Evolutionary conservation across 2,888 invertebrate genomes (phyloP), one percentile per base, ranked within the genome.

Genomic region (Heteromurus nitidus): DNA sequence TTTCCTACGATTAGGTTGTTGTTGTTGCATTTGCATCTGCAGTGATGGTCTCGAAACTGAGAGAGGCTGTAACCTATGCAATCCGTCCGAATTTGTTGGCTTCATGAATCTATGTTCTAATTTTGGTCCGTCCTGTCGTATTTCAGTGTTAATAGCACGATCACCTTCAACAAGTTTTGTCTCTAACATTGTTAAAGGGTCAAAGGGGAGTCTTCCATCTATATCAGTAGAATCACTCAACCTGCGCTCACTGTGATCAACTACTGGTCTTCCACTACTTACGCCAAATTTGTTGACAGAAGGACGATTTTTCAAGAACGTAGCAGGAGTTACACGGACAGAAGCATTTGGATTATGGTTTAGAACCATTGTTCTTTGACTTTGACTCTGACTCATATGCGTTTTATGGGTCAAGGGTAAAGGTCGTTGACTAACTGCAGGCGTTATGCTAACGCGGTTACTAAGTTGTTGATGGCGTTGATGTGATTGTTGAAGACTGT

Each of bases 161-260:
- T 85, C 85, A 60, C 81, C 83, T 36, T 85, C 85, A 42, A 81
- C 81, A 75, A 85, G 79, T 62, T 76, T 69, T 1, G 85, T 84
- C 24, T 85, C 85, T 11, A 85, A 73, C 85, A 85, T 81, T 55
- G 81, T 80, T 18, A 84, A 68, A 13, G 84, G 85, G 50, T 85
- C 84, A 36, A 85, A 53, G 0, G 76, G 47, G 36, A 77, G 24
- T 74, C 82, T 58, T 3, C n/a, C 20, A 44, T 83, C 83, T 7
- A 67, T 60, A 13, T 83, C 84, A 68, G 79, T 75, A 30, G 79
- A 60, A 64, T 82, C 75, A 67, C 28, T 69, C 20, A 22, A 24
- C 22, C 62, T 42, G 28, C 62, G 60, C 36, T 67, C 70, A 65
- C 28, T 44, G 9, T 36, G 44, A 30, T 58, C 65, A 18, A 53